Conservation (phyloP, 2,113 vertebrate genomes). For the Gymnorhina tibicen region DNA sequence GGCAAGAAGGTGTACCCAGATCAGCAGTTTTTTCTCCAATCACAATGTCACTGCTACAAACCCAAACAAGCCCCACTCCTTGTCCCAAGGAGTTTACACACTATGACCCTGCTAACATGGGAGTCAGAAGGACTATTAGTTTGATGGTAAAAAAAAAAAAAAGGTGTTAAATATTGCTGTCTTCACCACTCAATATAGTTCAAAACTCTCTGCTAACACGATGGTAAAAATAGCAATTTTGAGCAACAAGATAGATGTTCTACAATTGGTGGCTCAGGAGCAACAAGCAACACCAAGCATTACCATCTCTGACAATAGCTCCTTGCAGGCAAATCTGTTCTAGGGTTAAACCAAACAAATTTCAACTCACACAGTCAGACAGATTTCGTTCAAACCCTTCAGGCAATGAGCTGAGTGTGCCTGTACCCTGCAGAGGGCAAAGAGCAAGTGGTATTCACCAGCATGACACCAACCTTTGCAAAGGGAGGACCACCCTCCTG, state of each 20-base stretch:
- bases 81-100: not conserved
- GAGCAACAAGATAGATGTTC: not conserved
- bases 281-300: not conserved
- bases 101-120: not conserved
- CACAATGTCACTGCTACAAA: not conserved
- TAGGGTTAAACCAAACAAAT: not conserved
- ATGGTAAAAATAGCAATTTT: not conserved
- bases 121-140: not conserved
- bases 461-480: accelerated
- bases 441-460: not conserved
- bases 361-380: not conserved
- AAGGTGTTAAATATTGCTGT: not conserved
- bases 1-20: not conserved
- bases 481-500: not conserved
- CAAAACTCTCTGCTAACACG: not conserved
- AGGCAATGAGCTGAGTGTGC: not conserved
- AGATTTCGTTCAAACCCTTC: not conserved
- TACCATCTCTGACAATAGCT: not conserved
- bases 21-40: not conserved
- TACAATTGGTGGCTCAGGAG: not conserved
- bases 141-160: not conserved
- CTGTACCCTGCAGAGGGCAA: not conserved
- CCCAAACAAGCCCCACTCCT: not conserved
- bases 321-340: not conserved
- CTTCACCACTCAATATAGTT: not conserved